Percentiles rank a stretch among this genome's conserved stretches.
Evolutionary conservation across 30 jellyfish, hydroid and myxozoan species (phyloP).

Genomic region (Nemopilema nomurai): DNA sequence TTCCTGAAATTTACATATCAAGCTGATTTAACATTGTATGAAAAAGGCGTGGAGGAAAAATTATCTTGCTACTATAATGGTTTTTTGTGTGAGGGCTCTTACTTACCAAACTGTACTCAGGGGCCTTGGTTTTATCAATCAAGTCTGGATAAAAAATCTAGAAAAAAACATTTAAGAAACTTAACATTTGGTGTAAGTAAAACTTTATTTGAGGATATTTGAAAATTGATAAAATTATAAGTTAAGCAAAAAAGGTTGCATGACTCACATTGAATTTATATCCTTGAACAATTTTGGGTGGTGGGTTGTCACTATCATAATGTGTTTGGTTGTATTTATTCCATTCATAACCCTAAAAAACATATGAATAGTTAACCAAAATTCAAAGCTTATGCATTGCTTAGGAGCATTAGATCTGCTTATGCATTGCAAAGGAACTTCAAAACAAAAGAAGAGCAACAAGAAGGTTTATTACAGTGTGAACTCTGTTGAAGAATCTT

Average conservation of each 20-base stretch:
- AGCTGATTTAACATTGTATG: too few species aligned
- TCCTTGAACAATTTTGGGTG: slow-evolving; percentile 99
- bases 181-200: too few species aligned
- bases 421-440: too few species aligned
- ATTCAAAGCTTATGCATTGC: too few species aligned
- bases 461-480: slow-evolving; percentile 68
- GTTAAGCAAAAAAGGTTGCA: background rate
- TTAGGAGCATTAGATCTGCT: too few species aligned
- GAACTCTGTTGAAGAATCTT: slow-evolving; percentile 97
- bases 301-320: slow-evolving; percentile 99
- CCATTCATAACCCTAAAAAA: slow-evolving; percentile 98
- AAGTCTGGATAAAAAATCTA: slow-evolving; percentile 97
- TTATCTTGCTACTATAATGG: too few species aligned
- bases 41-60: too few species aligned
- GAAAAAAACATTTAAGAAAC: background rate
- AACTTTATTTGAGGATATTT: background rate
- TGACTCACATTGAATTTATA: slow-evolving; percentile 92
- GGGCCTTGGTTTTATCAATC: slow-evolving; percentile 89
- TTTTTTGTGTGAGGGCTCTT: too few species aligned
- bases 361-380: too few species aligned
- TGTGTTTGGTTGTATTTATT: slow-evolving; percentile 97
- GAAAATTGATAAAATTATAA: background rate
- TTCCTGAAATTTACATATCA: too few species aligned
- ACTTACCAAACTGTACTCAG: slow-evolving; percentile 88
- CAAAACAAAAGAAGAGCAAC: background rate